Evolutionary conservation across 23 tunicate genomes (phyloP).

Genomic region (Botrylloides violaceus): DNA sequence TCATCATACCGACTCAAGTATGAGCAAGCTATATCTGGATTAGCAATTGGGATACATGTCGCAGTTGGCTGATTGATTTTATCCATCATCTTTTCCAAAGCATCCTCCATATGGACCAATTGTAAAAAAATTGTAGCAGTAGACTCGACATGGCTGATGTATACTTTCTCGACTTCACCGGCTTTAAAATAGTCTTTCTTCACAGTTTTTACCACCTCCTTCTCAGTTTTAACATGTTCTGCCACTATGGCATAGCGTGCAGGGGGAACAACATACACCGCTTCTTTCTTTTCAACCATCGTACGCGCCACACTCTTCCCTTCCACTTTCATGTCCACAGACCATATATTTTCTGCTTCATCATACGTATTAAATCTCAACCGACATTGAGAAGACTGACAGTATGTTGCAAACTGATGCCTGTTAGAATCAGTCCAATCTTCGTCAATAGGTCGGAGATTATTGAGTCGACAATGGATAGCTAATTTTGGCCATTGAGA

Average conservation of each 20-base stretch:
- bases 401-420: background rate
- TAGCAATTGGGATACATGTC: background rate
- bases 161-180: slow-evolving; percentile 23
- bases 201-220: background rate
- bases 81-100: slow-evolving; percentile 24
- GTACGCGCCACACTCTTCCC: slow-evolving; percentile 17
- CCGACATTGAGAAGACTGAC: slow-evolving; percentile 1
- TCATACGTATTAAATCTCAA: slow-evolving; percentile 16
- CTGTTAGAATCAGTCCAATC: background rate
- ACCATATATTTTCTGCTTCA: slow-evolving; percentile 14
- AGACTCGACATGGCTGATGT: slow-evolving; percentile 62
- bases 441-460: slow-evolving; percentile 12
- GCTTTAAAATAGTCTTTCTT: background rate
- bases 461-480: slow-evolving; percentile 32
- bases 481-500: slow-evolving; percentile 58
- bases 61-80: slow-evolving; percentile 11
- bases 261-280: background rate
- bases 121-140: slow-evolving; percentile 36
- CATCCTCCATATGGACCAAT: background rate
- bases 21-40: background rate
- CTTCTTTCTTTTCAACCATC: slow-evolving; percentile 19
- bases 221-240: background rate
- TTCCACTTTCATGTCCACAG: slow-evolving; percentile 25
- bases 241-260: too few species aligned
- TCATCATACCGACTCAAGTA: slow-evolving; percentile 22